Conservation (phyloP, 2,888 invertebrate genomes). For the Eupithecia tripunctaria region DNA sequence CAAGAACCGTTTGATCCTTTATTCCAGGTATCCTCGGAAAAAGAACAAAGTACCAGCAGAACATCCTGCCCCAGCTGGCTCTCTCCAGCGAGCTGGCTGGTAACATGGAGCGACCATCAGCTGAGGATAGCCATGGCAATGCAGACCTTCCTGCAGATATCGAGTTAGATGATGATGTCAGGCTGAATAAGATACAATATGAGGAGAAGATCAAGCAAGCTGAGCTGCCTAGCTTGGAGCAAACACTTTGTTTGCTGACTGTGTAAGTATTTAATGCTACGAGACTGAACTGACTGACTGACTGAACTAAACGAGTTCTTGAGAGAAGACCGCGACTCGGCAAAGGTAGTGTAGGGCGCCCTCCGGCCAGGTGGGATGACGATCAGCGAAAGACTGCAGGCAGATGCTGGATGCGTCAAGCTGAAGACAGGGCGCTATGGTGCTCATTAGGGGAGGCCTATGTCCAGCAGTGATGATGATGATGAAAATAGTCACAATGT, state of each 20-base stretch:
- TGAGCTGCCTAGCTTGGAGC: slow-evolving; percentile 88
- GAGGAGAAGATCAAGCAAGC: slow-evolving; percentile 78
- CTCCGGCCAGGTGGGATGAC: no score
- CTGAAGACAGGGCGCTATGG: no score
- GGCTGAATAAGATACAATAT: slow-evolving; percentile 91
- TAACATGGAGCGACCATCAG: slow-evolving; percentile 70
- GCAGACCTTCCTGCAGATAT: slow-evolving; percentile 86
- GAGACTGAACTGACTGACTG: no score
- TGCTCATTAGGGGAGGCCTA: no score
- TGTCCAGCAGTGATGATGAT: no score
- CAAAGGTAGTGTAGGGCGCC: no score
- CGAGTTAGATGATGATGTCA: slow-evolving; percentile 92
- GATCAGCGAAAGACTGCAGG: no score
- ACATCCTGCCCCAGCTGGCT: slow-evolving; percentile 92
- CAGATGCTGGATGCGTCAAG: no score
- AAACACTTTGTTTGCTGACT: slow-evolving; percentile 90
- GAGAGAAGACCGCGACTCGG: no score
- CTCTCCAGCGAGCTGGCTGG: slow-evolving; percentile 85
- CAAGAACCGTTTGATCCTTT: not conserved
- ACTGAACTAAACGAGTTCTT: no score
- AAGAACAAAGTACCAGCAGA: slow-evolving; percentile 94
- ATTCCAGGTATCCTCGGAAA: slow-evolving; percentile 90
- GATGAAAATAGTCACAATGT: not conserved
- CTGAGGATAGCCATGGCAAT: slow-evolving; percentile 77
- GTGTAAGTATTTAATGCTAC: slow-evolving; percentile 82